These are phyloP conservation scores for Heteractis magnifica DNA, from an alignment of 92 coral and sea anemone genomes.

Conservation along the genomic window DNA sequence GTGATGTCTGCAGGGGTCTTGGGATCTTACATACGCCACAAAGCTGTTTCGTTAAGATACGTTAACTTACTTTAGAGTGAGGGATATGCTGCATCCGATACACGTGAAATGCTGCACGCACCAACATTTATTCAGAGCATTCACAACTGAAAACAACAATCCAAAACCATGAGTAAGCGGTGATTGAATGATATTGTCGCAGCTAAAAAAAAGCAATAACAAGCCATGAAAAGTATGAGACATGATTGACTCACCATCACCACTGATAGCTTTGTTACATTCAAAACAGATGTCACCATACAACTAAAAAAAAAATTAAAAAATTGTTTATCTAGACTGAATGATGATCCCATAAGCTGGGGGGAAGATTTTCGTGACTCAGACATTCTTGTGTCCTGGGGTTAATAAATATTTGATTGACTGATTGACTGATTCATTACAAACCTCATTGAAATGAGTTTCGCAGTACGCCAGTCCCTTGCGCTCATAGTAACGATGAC, in stretches of 20 bases:
- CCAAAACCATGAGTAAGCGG: not conserved
- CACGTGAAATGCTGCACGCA: slow-evolving; percentile 96
- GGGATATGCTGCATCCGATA: slow-evolving; percentile 86
- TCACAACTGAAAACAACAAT: slow-evolving; percentile 66
- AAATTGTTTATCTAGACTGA: not conserved
- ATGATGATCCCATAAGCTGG: not conserved
- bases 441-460: slow-evolving; percentile 95
- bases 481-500: slow-evolving; percentile 95
- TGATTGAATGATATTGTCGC: not conserved
- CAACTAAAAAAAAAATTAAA: slow-evolving; percentile 42
- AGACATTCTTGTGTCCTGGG: no score
- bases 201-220: no score
- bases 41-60: not conserved
- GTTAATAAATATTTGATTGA: not conserved
- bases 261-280: slow-evolving; percentile 95
- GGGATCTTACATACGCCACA: not conserved
- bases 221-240: not conserved
- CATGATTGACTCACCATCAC: slow-evolving; percentile 76
- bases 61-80: slow-evolving; percentile 77
- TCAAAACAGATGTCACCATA: slow-evolving; percentile 98
- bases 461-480: slow-evolving; percentile 98
- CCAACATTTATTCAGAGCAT: slow-evolving; percentile 97
- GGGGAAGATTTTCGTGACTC: not conserved
- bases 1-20: no score
- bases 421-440: not conserved